Evolutionary conservation across 2,113 vertebrate species (phyloP), one percentile per base, ranked within the genome.

Genomic region (Laterallus jamaicensis): DNA sequence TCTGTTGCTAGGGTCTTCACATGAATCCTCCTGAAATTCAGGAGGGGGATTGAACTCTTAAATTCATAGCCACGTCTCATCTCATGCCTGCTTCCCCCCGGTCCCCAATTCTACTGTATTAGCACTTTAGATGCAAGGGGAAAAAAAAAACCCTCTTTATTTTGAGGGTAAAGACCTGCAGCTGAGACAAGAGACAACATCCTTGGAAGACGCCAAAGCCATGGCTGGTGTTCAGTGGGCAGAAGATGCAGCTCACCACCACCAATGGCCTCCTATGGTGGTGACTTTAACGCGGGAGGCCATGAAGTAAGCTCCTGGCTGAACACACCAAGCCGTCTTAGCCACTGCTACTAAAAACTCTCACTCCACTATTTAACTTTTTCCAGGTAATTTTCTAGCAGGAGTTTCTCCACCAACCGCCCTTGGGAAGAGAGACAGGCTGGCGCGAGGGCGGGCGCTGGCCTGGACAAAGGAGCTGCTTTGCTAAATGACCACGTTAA

Each of bases 401-500:
- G 58, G 22, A 79, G 18, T 79, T 85, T 64, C 58, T 63, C 62
- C 20, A 0, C 40, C 1, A 1, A 29, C 49, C 15, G 4, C 66
- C 52, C 37, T 71, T 0, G 1, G 56, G 91, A 75, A 76, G 70
- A 31, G 50, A 96, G 93, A 86, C 40, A 3, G 62, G 77, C 88
- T 64, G 75, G 92, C 31, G 56, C 15, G 26, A 95, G 88, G 94
- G 93, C 35, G 68, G 90, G 74, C 86, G 18, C 89, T 95, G 96
- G 95, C 81, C 92, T 93, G 97, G 96, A 95, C 93, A 96, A 97
- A 95, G 96, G 81, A 29, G 64, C 83, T 95, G 90, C 90, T 96
- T 96, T 97, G 88, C 96, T 97, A 94, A 98, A 95, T 97, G 94
- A 94, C 97, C 88, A 71, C 47, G 37, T 97, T 91, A 96, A 64